Conservation (phyloP, 1,140 invertebrate genomes). For the Riptortus pedestris region DNA sequence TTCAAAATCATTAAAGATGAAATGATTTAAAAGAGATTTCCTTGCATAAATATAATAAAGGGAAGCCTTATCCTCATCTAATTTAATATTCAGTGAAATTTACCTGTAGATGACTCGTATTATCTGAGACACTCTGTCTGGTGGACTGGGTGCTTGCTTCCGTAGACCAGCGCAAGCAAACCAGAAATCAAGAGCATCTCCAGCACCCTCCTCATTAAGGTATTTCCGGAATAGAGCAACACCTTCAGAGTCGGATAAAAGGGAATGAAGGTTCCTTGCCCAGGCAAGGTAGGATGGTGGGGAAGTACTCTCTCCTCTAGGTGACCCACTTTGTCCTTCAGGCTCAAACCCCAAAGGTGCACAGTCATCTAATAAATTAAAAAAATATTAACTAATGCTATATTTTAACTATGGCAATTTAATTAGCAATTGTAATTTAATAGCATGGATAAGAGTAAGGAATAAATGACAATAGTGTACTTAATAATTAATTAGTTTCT, state of each 20-base stretch:
- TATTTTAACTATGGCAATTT: neutral
- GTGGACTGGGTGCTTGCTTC: slow-evolving; percentile 51
- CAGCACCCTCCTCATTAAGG: slow-evolving; percentile 67
- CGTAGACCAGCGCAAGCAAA: slow-evolving; percentile 84
- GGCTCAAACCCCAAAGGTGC: slow-evolving; percentile 45
- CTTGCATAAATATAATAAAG: too few relatives aligned
- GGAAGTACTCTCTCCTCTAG: slow-evolving; percentile 41
- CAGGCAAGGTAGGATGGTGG: slow-evolving; percentile 73
- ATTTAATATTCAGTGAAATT: too few relatives aligned
- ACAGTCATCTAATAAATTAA: slow-evolving; percentile 37
- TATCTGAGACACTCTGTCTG: slow-evolving; percentile 58
- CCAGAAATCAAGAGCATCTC: slow-evolving; percentile 75
- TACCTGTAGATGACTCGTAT: slow-evolving; percentile 73
- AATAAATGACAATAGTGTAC: too few relatives aligned
- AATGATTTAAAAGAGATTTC: too few relatives aligned
- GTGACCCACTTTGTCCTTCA: slow-evolving; percentile 36
- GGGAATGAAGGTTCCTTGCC: slow-evolving; percentile 67
- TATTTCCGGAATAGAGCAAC: slow-evolving; percentile 74
- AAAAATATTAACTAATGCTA: slow-evolving; percentile 6
- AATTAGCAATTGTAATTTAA: too few relatives aligned
- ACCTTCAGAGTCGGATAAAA: slow-evolving; percentile 76
- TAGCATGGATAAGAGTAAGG: too few relatives aligned
- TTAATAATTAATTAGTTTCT: too few relatives aligned
- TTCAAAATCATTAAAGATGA: too few relatives aligned
- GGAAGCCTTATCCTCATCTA: too few relatives aligned